Evolutionary conservation across 2,113 vertebrate genomes (phyloP).

Genomic region (Ictalurus furcatus): DNA sequence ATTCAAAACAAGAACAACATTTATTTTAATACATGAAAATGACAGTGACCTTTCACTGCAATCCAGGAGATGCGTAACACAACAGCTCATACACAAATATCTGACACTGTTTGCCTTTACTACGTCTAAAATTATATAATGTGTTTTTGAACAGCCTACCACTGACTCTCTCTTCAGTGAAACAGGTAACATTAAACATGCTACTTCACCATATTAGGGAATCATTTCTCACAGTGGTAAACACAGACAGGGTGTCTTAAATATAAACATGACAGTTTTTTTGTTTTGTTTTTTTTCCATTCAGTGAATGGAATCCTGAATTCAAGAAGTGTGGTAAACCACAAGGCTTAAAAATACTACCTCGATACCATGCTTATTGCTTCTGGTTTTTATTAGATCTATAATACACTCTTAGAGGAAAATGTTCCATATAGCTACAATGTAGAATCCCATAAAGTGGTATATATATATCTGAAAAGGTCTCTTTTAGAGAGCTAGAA

Average conservation of each 20-base stretch:
- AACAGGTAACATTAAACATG: conserved; percentile 12
- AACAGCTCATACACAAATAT: neutral
- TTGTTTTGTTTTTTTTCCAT: neutral
- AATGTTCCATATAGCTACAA: neutral
- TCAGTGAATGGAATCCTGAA: neutral
- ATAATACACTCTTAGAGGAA: neutral
- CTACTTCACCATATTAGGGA: conserved; percentile 45
- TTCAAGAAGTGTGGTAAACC: neutral
- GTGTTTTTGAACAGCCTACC: neutral
- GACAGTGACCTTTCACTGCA: neutral
- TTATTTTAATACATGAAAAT: neutral
- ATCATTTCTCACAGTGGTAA: conserved; percentile 25
- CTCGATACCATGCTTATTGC: neutral
- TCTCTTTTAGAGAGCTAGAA: neutral
- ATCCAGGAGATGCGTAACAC: neutral
- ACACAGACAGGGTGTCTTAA: conserved; percentile 17
- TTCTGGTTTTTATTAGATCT: neutral
- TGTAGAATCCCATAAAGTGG: neutral
- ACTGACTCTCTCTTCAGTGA: neutral
- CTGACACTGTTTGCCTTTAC: conserved; percentile 23
- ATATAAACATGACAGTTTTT: neutral
- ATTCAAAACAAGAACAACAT: neutral
- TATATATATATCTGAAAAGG: neutral
- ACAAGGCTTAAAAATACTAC: neutral
- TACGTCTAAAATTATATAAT: conserved; percentile 40